Percentiles rank a stretch among this genome's conserved stretches.
These are phyloP conservation scores for Orthosia cruda DNA, from an alignment of 2,888 invertebrate genomes.

Conservation along the genomic window DNA sequence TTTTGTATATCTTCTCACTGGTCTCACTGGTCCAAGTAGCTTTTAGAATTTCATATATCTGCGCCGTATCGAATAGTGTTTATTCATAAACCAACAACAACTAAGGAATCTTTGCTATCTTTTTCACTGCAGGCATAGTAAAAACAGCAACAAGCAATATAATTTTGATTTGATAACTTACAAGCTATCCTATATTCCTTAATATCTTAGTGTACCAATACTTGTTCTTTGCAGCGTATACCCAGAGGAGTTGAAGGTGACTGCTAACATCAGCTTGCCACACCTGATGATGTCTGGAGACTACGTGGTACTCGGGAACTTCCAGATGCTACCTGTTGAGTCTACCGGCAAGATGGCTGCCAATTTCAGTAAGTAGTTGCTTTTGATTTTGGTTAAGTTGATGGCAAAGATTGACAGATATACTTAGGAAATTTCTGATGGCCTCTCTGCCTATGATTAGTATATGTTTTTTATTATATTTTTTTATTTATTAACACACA, in stretches of 20 bases:
- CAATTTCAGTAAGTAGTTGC: slow-evolving; percentile 90
- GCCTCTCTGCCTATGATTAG: neutral
- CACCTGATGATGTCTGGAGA: slow-evolving; percentile 86
- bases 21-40: too few species aligned
- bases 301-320: slow-evolving; percentile 89
- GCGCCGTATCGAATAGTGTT: too few species aligned
- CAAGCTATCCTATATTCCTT: too few species aligned
- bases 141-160: neutral
- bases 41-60: too few species aligned
- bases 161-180: too few species aligned
- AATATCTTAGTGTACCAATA: neutral
- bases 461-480: too few species aligned
- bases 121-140: slow-evolving; percentile 14
- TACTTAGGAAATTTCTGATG: neutral
- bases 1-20: too few species aligned
- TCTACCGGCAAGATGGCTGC: slow-evolving; percentile 92
- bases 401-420: neutral
- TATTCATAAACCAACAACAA: neutral
- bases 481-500: too few species aligned
- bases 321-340: slow-evolving; percentile 91
- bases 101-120: slow-evolving; percentile 19
- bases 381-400: neutral
- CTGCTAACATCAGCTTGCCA: slow-evolving; percentile 86
- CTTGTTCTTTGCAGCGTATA: slow-evolving; percentile 79
- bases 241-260: slow-evolving; percentile 87